Conservation (phyloP, 2,797 vertebrate species). For the Molossus alvarezi region DNA sequence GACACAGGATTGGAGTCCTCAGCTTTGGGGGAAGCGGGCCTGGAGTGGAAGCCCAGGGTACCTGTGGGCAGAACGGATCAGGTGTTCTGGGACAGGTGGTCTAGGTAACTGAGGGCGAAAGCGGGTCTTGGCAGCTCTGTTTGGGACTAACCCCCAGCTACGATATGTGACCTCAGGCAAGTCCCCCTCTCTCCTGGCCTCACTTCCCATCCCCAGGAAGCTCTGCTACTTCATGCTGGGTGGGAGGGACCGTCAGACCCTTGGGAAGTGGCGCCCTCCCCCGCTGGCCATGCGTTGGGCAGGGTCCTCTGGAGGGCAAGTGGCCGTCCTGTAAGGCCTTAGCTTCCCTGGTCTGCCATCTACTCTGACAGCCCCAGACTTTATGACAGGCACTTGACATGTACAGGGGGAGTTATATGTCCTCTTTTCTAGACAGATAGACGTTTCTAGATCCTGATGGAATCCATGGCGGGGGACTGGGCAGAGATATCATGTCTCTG, state of each 20-base stretch:
- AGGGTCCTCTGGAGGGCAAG: background rate
- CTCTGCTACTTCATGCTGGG: fast-evolving
- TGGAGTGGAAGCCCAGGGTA: background rate
- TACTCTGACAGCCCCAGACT: background rate
- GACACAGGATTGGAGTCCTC: slow-evolving; percentile 2
- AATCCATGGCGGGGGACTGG: background rate
- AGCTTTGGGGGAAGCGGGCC: background rate
- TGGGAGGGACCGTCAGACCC: background rate
- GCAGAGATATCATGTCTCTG: background rate
- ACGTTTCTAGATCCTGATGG: background rate
- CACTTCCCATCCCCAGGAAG: background rate
- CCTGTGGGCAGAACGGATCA: background rate
- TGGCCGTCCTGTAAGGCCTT: background rate
- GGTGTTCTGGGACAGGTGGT: background rate
- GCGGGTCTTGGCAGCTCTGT: background rate
- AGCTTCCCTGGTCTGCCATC: fast-evolving
- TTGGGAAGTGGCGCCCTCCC: background rate
- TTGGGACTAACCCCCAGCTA: background rate
- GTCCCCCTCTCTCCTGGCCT: background rate
- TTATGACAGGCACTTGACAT: background rate
- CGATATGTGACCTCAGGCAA: background rate
- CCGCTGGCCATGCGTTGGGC: fast-evolving
- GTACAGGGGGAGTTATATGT: background rate
- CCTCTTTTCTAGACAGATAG: background rate
- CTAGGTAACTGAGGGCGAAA: background rate